Evolutionary conservation across 2,888 invertebrate genomes (phyloP).

Genomic region (Drosophila kanekoi): DNA sequence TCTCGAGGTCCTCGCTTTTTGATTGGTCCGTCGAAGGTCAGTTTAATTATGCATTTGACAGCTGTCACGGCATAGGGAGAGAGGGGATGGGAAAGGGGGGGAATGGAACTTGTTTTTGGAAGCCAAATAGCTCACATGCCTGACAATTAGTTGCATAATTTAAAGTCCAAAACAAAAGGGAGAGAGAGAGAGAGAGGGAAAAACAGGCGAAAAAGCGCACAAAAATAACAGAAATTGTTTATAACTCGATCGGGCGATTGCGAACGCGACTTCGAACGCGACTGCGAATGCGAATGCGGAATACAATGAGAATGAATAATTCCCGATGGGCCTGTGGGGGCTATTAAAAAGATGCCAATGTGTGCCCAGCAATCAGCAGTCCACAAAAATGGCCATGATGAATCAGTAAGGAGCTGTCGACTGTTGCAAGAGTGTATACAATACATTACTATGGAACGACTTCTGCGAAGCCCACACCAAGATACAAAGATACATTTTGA

Average conservation of each 20-base stretch:
- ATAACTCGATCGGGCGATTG: too few species aligned
- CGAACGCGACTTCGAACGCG: too few species aligned
- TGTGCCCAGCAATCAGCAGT: constrained; percentile 64
- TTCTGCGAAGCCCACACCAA: constrained; percentile 71
- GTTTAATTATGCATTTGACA: constrained; percentile 77
- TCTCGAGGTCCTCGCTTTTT: too few species aligned
- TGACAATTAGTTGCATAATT: constrained; percentile 79
- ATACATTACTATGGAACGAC: constrained; percentile 65
- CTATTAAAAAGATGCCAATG: constrained; percentile 79
- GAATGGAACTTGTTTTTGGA: constrained; percentile 35
- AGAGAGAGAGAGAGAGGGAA: constrained; percentile 12
- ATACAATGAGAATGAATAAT: constrained; percentile 78
- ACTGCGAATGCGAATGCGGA: constrained; percentile 21
- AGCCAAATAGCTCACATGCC: constrained; percentile 65
- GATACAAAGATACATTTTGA: constrained; percentile 80
- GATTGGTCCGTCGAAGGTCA: constrained; percentile 56
- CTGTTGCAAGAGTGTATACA: constrained; percentile 62
- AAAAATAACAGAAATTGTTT: constrained; percentile 71
- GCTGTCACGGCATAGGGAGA: constrained; percentile 44
- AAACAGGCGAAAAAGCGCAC: constrained; percentile 4
- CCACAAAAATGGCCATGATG: constrained; percentile 74
- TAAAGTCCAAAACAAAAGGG: constrained; percentile 19
- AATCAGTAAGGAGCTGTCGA: constrained; percentile 67
- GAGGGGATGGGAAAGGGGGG: not conserved
- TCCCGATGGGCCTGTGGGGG: constrained; percentile 74